Evolutionary conservation across 2,113 vertebrate species (phyloP).

Genomic region (Pavo muticus): DNA sequence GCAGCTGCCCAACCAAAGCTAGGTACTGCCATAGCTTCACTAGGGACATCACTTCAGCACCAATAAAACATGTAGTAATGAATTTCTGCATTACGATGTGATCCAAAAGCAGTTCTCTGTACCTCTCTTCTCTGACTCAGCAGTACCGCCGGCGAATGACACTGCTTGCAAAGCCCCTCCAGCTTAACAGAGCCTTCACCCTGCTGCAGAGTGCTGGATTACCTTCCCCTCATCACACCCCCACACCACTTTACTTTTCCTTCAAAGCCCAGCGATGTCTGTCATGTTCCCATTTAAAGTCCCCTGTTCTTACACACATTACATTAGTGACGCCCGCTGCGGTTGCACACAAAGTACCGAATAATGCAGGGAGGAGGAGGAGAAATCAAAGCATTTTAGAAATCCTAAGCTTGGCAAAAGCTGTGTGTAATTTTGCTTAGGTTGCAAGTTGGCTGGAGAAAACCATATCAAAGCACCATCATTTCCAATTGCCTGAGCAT

Average conservation of each 20-base stretch:
- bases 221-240: not conserved
- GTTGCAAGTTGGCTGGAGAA: conserved; percentile 1
- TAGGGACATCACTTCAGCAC: not conserved
- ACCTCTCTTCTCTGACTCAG: conserved; percentile 2
- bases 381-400: not conserved
- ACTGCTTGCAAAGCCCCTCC: not conserved
- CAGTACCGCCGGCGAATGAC: not conserved
- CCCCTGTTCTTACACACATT: not conserved
- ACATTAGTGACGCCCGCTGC: not conserved
- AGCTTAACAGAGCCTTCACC: not conserved
- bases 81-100: not conserved
- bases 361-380: not conserved
- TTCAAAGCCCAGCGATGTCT: not conserved
- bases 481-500: conserved; percentile 2
- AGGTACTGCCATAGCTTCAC: not conserved
- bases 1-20: not conserved
- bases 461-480: not conserved
- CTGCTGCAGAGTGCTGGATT: not conserved
- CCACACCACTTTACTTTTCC: not conserved
- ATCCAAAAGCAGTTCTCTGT: not conserved
- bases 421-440: conserved; percentile 20
- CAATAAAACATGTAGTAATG: not conserved
- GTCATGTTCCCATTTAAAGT: not conserved
- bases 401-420: conserved; percentile 7
- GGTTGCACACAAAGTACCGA: conserved; percentile 17